Evolutionary conservation across 2,113 vertebrate species (phyloP).

Genomic region (Aptenodytes forsteri): DNA sequence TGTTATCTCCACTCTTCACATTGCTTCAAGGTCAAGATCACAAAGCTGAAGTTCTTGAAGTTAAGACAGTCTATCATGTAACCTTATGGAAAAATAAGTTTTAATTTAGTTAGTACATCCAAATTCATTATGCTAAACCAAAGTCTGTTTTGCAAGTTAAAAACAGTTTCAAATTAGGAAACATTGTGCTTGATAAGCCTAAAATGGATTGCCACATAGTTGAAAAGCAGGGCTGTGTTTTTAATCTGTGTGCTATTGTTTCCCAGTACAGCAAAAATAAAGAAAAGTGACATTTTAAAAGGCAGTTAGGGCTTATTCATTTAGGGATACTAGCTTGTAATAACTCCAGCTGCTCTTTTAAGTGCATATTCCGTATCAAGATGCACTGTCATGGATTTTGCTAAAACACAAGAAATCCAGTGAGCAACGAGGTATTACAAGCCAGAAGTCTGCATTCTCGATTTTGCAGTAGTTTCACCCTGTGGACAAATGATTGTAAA

Average conservation of each 20-base stretch:
- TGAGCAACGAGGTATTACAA: background rate
- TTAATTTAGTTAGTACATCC: background rate
- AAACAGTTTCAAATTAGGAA: background rate
- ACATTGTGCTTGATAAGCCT: background rate
- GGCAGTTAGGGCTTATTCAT: background rate
- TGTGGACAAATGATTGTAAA: background rate
- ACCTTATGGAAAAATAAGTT: background rate
- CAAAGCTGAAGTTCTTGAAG: background rate
- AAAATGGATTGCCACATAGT: background rate
- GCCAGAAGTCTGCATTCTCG: background rate
- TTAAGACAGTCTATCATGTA: background rate
- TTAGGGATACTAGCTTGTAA: background rate
- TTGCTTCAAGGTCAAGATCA: background rate
- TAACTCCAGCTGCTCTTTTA: background rate
- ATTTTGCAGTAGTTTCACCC: background rate
- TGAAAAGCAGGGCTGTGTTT: background rate
- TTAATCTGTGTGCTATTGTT: background rate
- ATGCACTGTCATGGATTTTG: background rate
- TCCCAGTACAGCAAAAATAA: background rate
- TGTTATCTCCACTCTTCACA: background rate
- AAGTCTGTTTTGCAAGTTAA: background rate
- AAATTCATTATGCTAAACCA: background rate
- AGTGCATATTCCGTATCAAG: background rate
- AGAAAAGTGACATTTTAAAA: background rate
- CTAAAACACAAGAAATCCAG: background rate